Evolutionary conservation across 2,888 invertebrate genomes (phyloP), one percentile per base, ranked within the genome.

Genomic region (Dryadula phaetusa): DNA sequence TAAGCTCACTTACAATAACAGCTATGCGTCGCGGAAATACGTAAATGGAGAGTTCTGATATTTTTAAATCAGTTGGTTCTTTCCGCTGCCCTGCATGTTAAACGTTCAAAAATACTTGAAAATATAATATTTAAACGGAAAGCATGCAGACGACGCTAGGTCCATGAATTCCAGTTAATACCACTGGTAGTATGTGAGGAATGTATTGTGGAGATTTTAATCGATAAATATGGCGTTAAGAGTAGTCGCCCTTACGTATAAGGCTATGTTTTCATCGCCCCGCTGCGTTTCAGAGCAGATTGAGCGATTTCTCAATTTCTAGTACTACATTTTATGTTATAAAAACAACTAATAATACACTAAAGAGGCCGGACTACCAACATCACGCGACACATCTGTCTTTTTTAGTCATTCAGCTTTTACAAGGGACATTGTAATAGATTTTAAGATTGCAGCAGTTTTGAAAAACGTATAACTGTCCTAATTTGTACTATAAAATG

Each of bases 231-330:
- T 22, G 56, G 40, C 56, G 25, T 60, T 44, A 60, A 60, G 42
- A 60, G 28, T 18, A 25, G 28, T 60, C 44, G 12, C 18, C 28
- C 8, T 18, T 12, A 18, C 60, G 14, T 60, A 60, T 60, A 60
- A 60, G 44, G 60, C 42, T 16, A 60, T 12, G 44, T 60, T 28
- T 44, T 44, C 60, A 60, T 44, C 18, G 44, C 44, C 44, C 60
- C 16, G 18, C 42, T 25, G 28, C 28, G 44, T 18, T 60, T 42
- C 60, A 44, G 25, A 28, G 25, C 16, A 60, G 28, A 44, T 60
- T 44, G 7, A 60, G 44, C 22, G 56, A 56, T 56, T 56, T 56
- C 56, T 56, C 37, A 40, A 40, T 56, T 56, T 56, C 56, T 56
- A 56, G 22, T 20, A 25, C 25, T 40, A 22, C 10, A 6, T 25